Evolutionary conservation across 2,888 invertebrate genomes (phyloP).

Genomic region (Eupithecia abbreviata): DNA sequence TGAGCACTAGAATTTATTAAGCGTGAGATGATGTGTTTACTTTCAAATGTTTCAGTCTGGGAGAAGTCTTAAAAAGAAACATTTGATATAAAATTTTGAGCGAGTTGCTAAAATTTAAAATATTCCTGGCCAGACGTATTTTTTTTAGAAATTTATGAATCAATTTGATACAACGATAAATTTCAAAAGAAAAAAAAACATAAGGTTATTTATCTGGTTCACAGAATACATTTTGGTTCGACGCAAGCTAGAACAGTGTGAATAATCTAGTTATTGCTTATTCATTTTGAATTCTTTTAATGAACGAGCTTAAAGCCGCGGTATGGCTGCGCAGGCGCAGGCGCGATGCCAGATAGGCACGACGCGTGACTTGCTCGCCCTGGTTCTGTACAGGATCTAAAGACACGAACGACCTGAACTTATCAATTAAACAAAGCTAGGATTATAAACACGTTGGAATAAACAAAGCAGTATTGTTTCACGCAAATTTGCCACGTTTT

Average conservation of each 20-base stretch:
- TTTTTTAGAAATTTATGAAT: no score
- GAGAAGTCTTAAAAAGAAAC: background rate
- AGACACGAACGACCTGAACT: constrained; percentile 62
- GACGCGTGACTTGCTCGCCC: constrained; percentile 80
- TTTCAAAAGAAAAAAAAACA: no score
- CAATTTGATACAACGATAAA: no score
- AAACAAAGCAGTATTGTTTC: constrained; percentile 33
- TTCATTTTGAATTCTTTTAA: constrained; percentile 35
- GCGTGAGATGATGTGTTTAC: constrained; percentile 52
- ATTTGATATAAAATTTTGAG: background rate
- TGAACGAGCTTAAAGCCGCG: constrained; percentile 31
- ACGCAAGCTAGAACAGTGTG: background rate
- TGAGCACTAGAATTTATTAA: constrained; percentile 50
- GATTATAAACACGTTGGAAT: constrained; percentile 50
- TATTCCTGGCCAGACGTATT: background rate
- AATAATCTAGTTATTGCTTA: background rate
- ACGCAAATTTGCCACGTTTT: background rate
- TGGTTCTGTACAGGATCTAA: constrained; percentile 76
- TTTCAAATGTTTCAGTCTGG: constrained; percentile 48
- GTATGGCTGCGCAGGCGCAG: constrained; percentile 35
- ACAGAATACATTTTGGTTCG: background rate
- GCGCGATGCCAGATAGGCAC: constrained; percentile 65
- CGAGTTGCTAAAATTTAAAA: background rate
- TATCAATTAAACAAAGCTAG: constrained; percentile 70
- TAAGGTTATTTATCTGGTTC: background rate